Percentiles rank a stretch among this genome's conserved stretches.
phyloP scores from a whole-genome alignment of 2,888 invertebrate species.

The Drosophila subsilvestris region DNA sequence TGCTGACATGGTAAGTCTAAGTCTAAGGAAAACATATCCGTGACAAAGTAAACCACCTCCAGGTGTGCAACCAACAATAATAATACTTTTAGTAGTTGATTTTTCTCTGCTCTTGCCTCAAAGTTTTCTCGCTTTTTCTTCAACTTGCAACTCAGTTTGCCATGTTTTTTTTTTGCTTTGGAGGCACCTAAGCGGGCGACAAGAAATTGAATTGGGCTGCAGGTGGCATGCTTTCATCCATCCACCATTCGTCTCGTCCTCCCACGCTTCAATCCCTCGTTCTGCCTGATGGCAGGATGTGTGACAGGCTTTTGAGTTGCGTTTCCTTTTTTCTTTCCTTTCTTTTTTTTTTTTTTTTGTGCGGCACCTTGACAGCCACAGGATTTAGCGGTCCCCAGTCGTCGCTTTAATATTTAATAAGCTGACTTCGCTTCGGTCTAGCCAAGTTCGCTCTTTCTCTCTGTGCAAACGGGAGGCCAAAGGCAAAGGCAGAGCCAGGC shows the following conservation, averaged over 20 bases:
- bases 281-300: constrained; percentile 56
- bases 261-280: background rate
- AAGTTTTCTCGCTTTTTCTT: constrained; percentile 7
- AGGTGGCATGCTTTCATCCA: constrained; percentile 49
- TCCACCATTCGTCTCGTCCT: background rate
- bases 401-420: constrained; percentile 69
- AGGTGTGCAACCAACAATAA: constrained; percentile 74
- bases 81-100: constrained; percentile 61
- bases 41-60: constrained; percentile 76
- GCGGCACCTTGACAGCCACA: constrained; percentile 66
- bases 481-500: constrained; percentile 5
- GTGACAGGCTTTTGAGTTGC: constrained; percentile 65
- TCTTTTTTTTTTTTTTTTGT: constrained; percentile 12
- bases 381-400: constrained; percentile 63
- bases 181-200: constrained; percentile 44
- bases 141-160: constrained; percentile 51
- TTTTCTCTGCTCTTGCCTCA: constrained; percentile 26
- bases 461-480: too few species aligned
- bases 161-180: constrained; percentile 32
- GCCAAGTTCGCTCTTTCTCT: constrained; percentile 3
- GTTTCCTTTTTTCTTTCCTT: constrained; percentile 4
- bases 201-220: constrained; percentile 71
- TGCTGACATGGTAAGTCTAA: constrained; percentile 66
- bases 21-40: constrained; percentile 78
- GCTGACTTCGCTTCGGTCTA: constrained; percentile 53